A percentile compares a stretch with the other conserved stretches of the same genome.
phyloP scores from a whole-genome alignment of 2,113 vertebrate species.

The Oreochromis aureus region DNA sequence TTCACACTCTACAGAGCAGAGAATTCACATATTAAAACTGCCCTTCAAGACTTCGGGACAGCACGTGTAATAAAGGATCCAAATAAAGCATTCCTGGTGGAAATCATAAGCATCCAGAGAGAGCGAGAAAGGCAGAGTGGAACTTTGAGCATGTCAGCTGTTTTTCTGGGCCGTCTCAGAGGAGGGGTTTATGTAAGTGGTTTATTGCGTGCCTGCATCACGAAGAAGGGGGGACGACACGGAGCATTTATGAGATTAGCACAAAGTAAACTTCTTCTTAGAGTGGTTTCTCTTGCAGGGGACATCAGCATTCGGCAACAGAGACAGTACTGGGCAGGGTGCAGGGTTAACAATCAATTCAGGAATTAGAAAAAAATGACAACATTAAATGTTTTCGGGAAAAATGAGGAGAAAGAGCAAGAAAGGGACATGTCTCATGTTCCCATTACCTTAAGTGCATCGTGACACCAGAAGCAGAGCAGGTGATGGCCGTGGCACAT shows the following conservation, averaged over 20 bases:
- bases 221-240: not conserved
- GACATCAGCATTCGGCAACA: constrained; percentile 38
- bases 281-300: constrained; percentile 49
- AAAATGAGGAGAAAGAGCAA: constrained; percentile 8
- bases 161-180: constrained; percentile 49
- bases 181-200: constrained; percentile 73
- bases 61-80: constrained; percentile 68
- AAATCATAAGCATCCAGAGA: constrained; percentile 66
- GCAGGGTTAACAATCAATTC: constrained; percentile 13
- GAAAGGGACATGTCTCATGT: not conserved
- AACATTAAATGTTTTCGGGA: constrained; percentile 4
- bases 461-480: not conserved
- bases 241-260: constrained; percentile 73
- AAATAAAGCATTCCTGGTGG: constrained; percentile 72
- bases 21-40: constrained; percentile 70
- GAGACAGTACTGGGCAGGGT: not conserved
- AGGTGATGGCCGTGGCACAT: constrained; percentile 28
- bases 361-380: not conserved
- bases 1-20: constrained; percentile 59
- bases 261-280: constrained; percentile 67
- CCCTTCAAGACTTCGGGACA: constrained; percentile 69
- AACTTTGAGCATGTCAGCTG: constrained; percentile 71
- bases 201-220: constrained; percentile 69
- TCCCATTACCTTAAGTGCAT: constrained; percentile 52
- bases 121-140: constrained; percentile 22